These are phyloP conservation scores for Morone saxatilis DNA, from an alignment of 2,113 vertebrate genomes.

Conservation along the genomic window DNA sequence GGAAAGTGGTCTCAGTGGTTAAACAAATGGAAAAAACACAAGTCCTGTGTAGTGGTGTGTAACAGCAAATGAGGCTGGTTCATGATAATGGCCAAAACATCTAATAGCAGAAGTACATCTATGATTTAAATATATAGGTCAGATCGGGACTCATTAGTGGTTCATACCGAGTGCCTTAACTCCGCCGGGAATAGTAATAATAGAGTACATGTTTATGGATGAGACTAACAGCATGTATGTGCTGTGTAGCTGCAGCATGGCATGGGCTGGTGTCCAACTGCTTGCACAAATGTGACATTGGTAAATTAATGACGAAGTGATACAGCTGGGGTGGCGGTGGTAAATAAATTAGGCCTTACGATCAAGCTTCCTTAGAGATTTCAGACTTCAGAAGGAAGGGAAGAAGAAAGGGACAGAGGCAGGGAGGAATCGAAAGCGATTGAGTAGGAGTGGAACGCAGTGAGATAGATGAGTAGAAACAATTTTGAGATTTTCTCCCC, in stretches of 20 bases:
- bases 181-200: conserved; percentile 68
- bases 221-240: conserved; percentile 49
- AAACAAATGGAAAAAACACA: conserved; percentile 39
- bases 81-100: conserved; percentile 50
- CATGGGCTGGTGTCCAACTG: conserved; percentile 57
- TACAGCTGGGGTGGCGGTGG: conserved; percentile 60
- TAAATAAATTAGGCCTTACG: conserved; percentile 74
- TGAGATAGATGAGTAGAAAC: conserved; percentile 43
- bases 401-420: conserved; percentile 56
- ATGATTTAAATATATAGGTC: conserved; percentile 75
- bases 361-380: conserved; percentile 67
- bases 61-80: conserved; percentile 54
- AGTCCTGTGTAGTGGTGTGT: conserved; percentile 20
- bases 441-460: conserved; percentile 42
- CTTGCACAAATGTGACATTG: conserved; percentile 61
- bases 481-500: conserved; percentile 32
- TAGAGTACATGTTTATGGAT: conserved; percentile 72
- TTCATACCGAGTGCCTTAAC: conserved; percentile 55
- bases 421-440: conserved; percentile 30
- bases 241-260: conserved; percentile 22
- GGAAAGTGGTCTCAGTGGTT: conserved; percentile 29
- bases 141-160: conserved; percentile 74
- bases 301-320: conserved; percentile 75
- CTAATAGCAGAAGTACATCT: conserved; percentile 43
- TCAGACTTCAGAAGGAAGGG: conserved; percentile 70